Evolutionary conservation across 2,113 vertebrate species (phyloP).

Genomic region (Tichodroma muraria): DNA sequence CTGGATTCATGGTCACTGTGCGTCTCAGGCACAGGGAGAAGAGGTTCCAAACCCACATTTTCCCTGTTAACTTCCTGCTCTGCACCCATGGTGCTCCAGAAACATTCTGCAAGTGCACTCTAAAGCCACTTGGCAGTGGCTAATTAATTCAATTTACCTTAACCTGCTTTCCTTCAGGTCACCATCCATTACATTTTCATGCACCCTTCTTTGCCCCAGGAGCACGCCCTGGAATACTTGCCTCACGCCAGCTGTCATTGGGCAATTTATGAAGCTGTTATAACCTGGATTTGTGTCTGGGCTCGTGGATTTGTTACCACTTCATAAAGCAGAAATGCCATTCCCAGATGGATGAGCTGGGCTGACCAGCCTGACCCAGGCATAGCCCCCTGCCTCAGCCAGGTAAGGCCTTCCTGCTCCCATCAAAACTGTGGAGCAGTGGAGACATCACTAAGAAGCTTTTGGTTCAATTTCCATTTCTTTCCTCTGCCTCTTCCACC

Average conservation of each 20-base stretch:
- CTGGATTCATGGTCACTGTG: background rate
- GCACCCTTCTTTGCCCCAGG: background rate
- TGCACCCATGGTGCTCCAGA: background rate
- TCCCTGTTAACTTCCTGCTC: background rate
- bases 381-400: background rate
- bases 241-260: background rate
- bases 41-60: background rate
- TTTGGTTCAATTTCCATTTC: background rate
- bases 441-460: background rate
- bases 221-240: background rate
- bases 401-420: background rate
- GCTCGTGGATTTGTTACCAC: background rate
- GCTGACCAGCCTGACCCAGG: background rate
- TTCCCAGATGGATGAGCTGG: background rate
- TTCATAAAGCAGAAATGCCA: background rate
- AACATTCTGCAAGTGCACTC: background rate
- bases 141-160: slow-evolving; percentile 21
- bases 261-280: background rate
- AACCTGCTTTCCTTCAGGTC: background rate
- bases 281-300: background rate
- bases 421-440: background rate
- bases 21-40: background rate
- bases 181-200: background rate
- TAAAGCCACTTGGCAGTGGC: background rate
- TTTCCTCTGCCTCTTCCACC: background rate